A percentile compares a stretch with the other conserved stretches of the same genome.
phyloP scores from a whole-genome alignment of 2,888 invertebrate species.

The Apoda limacodes region DNA sequence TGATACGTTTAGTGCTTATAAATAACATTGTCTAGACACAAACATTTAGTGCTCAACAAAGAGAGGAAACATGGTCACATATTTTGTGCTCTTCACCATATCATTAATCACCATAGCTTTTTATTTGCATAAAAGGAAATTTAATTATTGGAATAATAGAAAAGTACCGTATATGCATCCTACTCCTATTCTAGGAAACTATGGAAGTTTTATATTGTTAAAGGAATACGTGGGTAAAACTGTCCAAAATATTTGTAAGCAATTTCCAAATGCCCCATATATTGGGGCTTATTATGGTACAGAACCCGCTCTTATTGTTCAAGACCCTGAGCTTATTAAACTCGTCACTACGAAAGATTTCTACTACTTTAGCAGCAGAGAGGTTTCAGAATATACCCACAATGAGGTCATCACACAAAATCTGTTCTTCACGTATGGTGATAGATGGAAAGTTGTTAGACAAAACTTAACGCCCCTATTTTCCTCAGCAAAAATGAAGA shows the following conservation, averaged over 20 bases:
- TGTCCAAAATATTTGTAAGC: constrained; percentile 29
- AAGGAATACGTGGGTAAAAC: constrained; percentile 24
- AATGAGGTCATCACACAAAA: constrained; percentile 30
- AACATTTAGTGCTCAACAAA: too few relatives aligned
- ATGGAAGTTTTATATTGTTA: constrained; percentile 28
- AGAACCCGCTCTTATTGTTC: constrained; percentile 38
- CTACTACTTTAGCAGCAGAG: constrained; percentile 42
- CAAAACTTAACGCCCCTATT: constrained; percentile 45
- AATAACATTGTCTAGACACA: too few relatives aligned
- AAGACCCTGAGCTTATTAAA: constrained; percentile 39
- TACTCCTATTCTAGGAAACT: constrained; percentile 37
- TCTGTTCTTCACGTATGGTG: constrained; percentile 36
- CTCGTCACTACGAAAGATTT: constrained; percentile 39
- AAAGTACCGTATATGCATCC: constrained; percentile 31
- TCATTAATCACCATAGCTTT: too few relatives aligned
- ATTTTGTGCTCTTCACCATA: too few relatives aligned
- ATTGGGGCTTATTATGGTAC: constrained; percentile 43
- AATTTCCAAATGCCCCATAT: constrained; percentile 32
- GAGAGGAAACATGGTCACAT: too few relatives aligned
- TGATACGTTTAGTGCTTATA: too few relatives aligned
- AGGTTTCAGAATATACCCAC: constrained; percentile 28
- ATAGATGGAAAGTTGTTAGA: constrained; percentile 41
- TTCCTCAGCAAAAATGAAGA: constrained; percentile 43
- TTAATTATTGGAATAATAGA: constrained; percentile 34
- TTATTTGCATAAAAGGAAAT: too few relatives aligned